phyloP scores from a whole-genome alignment of 1,140 invertebrate species.

The Probaryconus sp. region DNA sequence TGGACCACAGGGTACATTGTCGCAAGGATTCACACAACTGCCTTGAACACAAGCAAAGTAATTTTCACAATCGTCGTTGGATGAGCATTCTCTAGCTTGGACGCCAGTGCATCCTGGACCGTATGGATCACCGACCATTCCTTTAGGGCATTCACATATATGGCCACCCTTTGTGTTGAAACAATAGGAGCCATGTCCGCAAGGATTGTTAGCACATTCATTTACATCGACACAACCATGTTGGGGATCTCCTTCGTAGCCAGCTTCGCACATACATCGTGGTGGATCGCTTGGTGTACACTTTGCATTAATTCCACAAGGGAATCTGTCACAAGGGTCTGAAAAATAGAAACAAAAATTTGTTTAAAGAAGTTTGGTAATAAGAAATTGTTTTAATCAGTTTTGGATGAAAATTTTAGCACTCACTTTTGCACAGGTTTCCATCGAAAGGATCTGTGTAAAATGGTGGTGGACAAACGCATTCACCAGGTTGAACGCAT shows the following conservation, averaged over 20 bases:
- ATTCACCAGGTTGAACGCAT: slow-evolving; percentile 93
- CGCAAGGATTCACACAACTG: slow-evolving; percentile 89
- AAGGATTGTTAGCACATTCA: slow-evolving; percentile 88
- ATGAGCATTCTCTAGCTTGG: slow-evolving; percentile 81
- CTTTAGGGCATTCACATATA: slow-evolving; percentile 89
- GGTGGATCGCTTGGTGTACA: slow-evolving; percentile 94
- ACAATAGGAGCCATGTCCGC: slow-evolving; percentile 90
- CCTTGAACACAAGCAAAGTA: slow-evolving; percentile 87
- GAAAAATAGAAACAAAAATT: slow-evolving; percentile 5
- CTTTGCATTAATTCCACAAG: slow-evolving; percentile 94
- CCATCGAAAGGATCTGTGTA: slow-evolving; percentile 88
- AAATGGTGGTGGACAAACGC: slow-evolving; percentile 92
- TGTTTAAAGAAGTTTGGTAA: too few relatives aligned
- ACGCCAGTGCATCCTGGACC: slow-evolving; percentile 85
- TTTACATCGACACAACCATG: slow-evolving; percentile 90
- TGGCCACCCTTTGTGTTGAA: slow-evolving; percentile 91
- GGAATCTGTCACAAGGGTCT: slow-evolving; percentile 89
- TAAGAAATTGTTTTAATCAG: too few relatives aligned
- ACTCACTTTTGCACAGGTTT: slow-evolving; percentile 89
- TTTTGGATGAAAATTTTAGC: slow-evolving; percentile 9
- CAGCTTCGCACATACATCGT: slow-evolving; percentile 90
- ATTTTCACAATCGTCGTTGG: slow-evolving; percentile 87
- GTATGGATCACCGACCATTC: slow-evolving; percentile 90
- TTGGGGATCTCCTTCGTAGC: slow-evolving; percentile 90
- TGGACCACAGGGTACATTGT: slow-evolving; percentile 85